Evolutionary conservation across 2,113 vertebrate species (phyloP), one percentile per base, ranked within the genome.

Genomic region (Chaenocephalus aceratus): DNA sequence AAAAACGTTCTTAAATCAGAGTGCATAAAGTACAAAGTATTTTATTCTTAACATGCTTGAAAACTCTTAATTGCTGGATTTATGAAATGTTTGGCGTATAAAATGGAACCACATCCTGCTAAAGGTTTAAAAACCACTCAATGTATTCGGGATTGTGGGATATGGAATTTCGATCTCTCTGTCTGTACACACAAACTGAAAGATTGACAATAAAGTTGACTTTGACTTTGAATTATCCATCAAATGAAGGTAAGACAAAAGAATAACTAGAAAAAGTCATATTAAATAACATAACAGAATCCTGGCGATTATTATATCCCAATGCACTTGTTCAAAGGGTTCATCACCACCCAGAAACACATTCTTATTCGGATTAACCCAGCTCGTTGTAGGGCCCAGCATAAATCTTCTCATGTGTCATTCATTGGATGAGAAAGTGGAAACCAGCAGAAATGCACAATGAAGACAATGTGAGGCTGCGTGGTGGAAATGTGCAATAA

Each of bases 401-500:
- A 57, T 69, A 73, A 63, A 71, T 82, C 45, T 64, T 34, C 62
- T 77, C 10, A 10, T 69, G 60, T 65, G 54, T 78, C 62, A 36
- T 16, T 75, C 62, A 18, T 30, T 85, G 18, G 70, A 75, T 69
- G 77, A 86, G 53, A 80, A 65, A 84, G 65, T 82, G 80, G 82
- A 80, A 88, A 89, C 44, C 58, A 62, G 13, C 52, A 62, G n/a
- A 76, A 79, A 48, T 16, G 48, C 23, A 58, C 65, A 75, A 34
- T 63, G 52, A 77, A 82, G 75, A 88, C 72, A 78, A 83, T 74
- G 71, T 80, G 77, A 79, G 69, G 59, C 75, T 60, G 64, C 18
- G 49, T 4, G 14, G 18, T 76, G 76, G 81, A 82, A 84, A 86
- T 65, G 36, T 72, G 81, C 46, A 83, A 30, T 30, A 30, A 82